A percentile compares a stretch with the other conserved stretches of the same genome.
These are phyloP conservation scores for Papilio helenus DNA, from an alignment of 1,140 invertebrate species.

Conservation along the genomic window DNA sequence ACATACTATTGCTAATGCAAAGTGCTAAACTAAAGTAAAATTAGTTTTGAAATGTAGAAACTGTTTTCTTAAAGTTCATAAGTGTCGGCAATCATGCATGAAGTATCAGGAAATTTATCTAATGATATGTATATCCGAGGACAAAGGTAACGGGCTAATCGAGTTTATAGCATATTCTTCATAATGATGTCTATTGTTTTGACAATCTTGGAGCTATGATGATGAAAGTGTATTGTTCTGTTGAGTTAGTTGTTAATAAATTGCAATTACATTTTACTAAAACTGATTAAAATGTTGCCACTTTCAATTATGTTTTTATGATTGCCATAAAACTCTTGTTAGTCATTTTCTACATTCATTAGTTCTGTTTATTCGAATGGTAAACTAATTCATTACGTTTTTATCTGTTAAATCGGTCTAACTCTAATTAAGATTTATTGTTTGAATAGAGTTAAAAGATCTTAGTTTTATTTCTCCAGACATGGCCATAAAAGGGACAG, in stretches of 20 bases:
- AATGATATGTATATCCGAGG: background rate
- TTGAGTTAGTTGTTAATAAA: background rate
- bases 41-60: background rate
- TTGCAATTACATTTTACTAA: background rate
- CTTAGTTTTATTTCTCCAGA: conserved; percentile 3
- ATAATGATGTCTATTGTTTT: conserved; percentile 5
- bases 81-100: background rate
- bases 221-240: background rate
- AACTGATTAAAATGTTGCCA: background rate
- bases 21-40: background rate
- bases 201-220: background rate
- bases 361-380: background rate
- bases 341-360: background rate
- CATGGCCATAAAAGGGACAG: background rate
- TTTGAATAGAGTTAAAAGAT: background rate
- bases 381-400: background rate
- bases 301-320: background rate
- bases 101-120: background rate
- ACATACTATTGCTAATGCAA: background rate
- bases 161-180: background rate
- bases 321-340: background rate
- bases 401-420: background rate
- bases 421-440: background rate
- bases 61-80: background rate
- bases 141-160: background rate